Evolutionary conservation across 2,888 invertebrate genomes (phyloP), one percentile per base, ranked within the genome.

Genomic region (Dryobota labecula): DNA sequence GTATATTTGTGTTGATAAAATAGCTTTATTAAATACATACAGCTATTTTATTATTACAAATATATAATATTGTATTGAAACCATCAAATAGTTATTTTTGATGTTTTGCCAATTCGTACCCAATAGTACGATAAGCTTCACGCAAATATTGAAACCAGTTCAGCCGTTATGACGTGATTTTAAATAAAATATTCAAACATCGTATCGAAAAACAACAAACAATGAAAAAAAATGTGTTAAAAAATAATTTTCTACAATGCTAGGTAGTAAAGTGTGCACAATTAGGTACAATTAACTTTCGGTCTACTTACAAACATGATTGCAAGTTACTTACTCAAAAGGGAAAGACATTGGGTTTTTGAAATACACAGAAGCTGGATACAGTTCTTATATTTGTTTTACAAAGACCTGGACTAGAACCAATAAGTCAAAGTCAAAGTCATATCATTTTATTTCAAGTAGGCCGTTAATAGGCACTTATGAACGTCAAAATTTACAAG

Each of bases 321-420:
- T 49, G 27, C 18, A 38, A 57, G 13, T 56, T 73, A 73, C 43
- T 64, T 73, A 49, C 64, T 36, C 41, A 57, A 45, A 36, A 54
- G n/a, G 38, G 38, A 36, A 27, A 45, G 1, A 36, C 11, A 18
- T 73, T 49, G 18, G 5, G 7, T 15, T 36, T 62, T 49, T 64
- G 13, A 49, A 47, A 56, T 72, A 41, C 18, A n/a, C 9, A 41
- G n/a, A 43, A 41, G 9, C 6, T 41, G 13, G 8, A 33, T 47
- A 7, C 9, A 71, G 43, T 51, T 36, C 6, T 33, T 15, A 36
- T 24, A 15, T 11, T 33, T 70, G 5, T 47, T 56, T 47, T 1
- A 36, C 18, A n/a, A 54, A 66, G 18, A 9, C n/a, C 20, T 53
- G 13, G 4, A n/a, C 36, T 36, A 24, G 18, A 65, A n/a, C 7